These are phyloP conservation scores for Ceraclea dissimilis DNA, from an alignment of 2,888 invertebrate species.

Conservation along the genomic window DNA sequence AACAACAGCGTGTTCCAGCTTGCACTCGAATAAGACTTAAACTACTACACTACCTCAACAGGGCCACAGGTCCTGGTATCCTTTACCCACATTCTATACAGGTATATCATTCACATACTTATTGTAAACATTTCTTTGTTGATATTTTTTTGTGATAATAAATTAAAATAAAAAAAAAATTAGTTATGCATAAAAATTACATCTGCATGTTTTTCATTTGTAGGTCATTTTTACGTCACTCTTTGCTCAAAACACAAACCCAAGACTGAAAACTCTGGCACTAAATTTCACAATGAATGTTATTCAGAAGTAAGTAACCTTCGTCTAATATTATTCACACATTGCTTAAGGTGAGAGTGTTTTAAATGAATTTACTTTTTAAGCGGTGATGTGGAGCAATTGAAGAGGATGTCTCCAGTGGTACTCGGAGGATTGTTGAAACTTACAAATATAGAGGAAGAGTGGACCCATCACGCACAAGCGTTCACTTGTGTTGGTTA, in stretches of 20 bases:
- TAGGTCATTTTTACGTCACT: conserved; percentile 81
- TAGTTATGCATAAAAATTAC: too few relatives aligned
- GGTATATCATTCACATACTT: conserved; percentile 38
- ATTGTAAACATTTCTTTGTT: not conserved
- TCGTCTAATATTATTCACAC: not conserved
- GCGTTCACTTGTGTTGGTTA: conserved; percentile 70
- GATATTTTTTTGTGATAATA: too few relatives aligned
- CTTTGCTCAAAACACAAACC: conserved; percentile 76
- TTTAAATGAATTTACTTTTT: not conserved
- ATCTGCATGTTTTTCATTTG: too few relatives aligned
- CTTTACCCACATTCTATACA: conserved; percentile 76
- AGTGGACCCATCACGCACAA: conserved; percentile 55
- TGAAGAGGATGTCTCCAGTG: conserved; percentile 62
- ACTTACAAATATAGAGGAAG: conserved; percentile 56
- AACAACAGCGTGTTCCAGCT: conserved; percentile 66
- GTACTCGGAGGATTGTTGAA: conserved; percentile 67
- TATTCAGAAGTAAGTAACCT: conserved; percentile 56
- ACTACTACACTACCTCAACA: conserved; percentile 73
- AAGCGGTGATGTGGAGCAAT: conserved; percentile 54
- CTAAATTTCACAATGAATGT: conserved; percentile 76
- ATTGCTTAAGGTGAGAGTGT: not conserved
- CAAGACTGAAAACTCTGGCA: conserved; percentile 71
- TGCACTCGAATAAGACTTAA: conserved; percentile 80
- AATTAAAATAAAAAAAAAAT: too few relatives aligned
- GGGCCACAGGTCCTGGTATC: conserved; percentile 61